A percentile compares a stretch with the other conserved stretches of the same genome.
phyloP scores from a whole-genome alignment of 2,888 invertebrate genomes.

The Oligia fasciuncula region DNA sequence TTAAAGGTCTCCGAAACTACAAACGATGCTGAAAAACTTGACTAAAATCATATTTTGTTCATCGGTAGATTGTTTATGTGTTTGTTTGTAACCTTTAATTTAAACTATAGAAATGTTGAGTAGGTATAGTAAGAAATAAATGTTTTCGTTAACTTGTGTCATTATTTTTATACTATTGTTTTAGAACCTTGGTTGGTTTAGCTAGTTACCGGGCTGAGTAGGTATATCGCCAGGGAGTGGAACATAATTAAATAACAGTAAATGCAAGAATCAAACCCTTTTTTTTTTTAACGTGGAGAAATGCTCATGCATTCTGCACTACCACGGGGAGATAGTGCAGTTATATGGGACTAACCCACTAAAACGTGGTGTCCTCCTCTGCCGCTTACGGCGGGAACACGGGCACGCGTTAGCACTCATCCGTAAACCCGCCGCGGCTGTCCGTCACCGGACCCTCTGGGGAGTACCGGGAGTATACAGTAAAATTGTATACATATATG shows the following conservation, averaged over 20 bases:
- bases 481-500: too few relatives aligned
- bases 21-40: conserved; percentile 26
- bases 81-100: background rate
- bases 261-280: background rate
- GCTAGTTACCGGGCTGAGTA: background rate
- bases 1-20: conserved; percentile 40
- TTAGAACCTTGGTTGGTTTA: background rate
- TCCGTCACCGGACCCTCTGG: too few relatives aligned
- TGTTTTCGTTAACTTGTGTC: conserved; percentile 8
- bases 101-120: conserved; percentile 8
- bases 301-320: too few relatives aligned
- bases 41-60: conserved; percentile 9
- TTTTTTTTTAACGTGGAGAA: too few relatives aligned
- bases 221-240: background rate
- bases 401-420: too few relatives aligned
- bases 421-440: too few relatives aligned
- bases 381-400: too few relatives aligned
- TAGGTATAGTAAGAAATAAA: conserved; percentile 33
- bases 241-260: background rate
- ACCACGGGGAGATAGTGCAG: too few relatives aligned
- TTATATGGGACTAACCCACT: too few relatives aligned
- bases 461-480: too few relatives aligned
- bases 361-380: too few relatives aligned
- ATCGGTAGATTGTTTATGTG: conserved; percentile 9
- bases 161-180: background rate